Percentiles rank a stretch among this genome's conserved stretches.
Evolutionary conservation across 2,888 invertebrate species (phyloP).

Genomic region (Agrenia bidenticulata): DNA sequence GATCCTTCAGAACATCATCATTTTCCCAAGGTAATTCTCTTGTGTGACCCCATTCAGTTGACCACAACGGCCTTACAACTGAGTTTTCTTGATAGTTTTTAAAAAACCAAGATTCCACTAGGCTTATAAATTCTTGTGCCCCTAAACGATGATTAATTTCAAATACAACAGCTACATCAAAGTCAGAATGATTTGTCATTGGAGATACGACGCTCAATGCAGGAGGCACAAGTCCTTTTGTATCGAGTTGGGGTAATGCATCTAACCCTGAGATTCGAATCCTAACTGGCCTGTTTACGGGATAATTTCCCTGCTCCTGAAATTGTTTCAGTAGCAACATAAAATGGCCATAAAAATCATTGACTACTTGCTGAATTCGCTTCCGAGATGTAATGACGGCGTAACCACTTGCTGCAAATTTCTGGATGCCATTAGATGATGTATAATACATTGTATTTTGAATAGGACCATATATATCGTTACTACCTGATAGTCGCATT

Average conservation of each 20-base stretch:
- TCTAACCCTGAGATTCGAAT: constrained; percentile 10
- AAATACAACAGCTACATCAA: constrained; percentile 7
- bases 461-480: constrained; percentile 6
- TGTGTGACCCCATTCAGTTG: constrained; percentile 8
- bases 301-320: constrained; percentile 1
- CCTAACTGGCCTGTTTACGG: background rate
- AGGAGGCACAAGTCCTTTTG: background rate
- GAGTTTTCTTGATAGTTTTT: constrained; percentile 3
- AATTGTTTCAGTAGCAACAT: background rate
- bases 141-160: constrained; percentile 1
- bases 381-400: constrained; percentile 5
- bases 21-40: background rate
- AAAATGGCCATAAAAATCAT: constrained; percentile 3
- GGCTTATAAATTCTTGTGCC: background rate
- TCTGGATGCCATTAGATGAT: background rate
- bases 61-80: constrained; percentile 10
- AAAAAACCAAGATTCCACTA: constrained; percentile 1
- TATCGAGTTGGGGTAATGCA: background rate
- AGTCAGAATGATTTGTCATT: background rate
- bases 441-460: constrained; percentile 6
- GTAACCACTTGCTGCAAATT: background rate
- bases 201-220: constrained; percentile 4
- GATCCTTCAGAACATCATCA: background rate
- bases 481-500: constrained; percentile 5
- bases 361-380: constrained; percentile 7